Evolutionary conservation across 2,113 vertebrate species (phyloP), one percentile per base, ranked within the genome.

Genomic region (Oreocharis arfaki): DNA sequence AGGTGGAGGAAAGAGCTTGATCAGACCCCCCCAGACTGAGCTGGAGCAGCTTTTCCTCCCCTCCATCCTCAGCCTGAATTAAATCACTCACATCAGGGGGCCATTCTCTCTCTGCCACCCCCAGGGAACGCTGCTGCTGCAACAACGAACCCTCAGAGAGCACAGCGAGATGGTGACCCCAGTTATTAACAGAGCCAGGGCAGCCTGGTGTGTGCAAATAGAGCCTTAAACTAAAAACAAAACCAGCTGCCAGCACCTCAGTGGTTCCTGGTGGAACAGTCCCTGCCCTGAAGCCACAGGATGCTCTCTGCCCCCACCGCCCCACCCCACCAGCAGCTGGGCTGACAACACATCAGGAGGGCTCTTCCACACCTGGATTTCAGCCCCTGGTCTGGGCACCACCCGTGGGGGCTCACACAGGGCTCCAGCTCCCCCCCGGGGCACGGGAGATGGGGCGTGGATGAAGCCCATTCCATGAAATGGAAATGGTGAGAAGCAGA

Each of bases 401-500:
- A 0, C 3, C 68, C 9, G 2, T 3, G 1, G 81, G 50, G 39
- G 7, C 82, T 27, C n/a, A 20, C 1, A 0, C 30, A 56, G 33
- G 74, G 32, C 64, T 53, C 33, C 23, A 4, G 2, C 39, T 44
- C 28, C 68, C 13, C 16, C 37, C 59, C 1, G 10, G 9, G 82
- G 82, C 32, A 1, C 61, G 15, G 82, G 71, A 23, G 57, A 11
- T 2, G 46, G 3, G 6, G 2, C 3, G 39, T 16, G 64, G 70
- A 56, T 74, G 79, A 0, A 14, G 21, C 42, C 3, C 70, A 5
- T 6, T 4, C 3, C 9, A 4, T 0, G 9, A 14, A 6, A 5
- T 10, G 35, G 11, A 35, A 28, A 27, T 0, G 63, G 63, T 14
- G 61, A 27, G 52, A 11, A 0, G 9, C 80, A 7, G 10, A 27